These are phyloP conservation scores for Gallinago stenura DNA, from an alignment of 2,797 vertebrate genomes.

Conservation along the genomic window DNA sequence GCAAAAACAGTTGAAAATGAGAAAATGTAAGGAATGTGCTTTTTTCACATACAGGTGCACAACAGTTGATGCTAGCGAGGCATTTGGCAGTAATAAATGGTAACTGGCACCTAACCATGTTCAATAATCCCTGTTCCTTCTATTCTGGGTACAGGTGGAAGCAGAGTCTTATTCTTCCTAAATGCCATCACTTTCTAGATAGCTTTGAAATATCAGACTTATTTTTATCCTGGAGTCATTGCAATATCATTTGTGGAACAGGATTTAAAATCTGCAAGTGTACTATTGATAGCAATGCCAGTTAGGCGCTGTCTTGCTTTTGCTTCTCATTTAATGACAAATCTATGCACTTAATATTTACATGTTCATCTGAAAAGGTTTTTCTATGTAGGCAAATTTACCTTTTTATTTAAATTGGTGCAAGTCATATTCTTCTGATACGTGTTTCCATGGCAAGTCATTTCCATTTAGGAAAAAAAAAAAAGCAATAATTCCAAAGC, in stretches of 20 bases:
- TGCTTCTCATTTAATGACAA: not conserved
- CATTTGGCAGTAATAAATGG: not conserved
- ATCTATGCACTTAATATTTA: not conserved
- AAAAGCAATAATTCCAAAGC: not conserved
- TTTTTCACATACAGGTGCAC: not conserved
- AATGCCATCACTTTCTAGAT: not conserved
- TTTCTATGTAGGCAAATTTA: not conserved
- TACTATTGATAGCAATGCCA: not conserved
- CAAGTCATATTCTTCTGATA: not conserved
- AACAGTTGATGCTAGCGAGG: not conserved
- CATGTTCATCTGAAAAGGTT: not conserved
- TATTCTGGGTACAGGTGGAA: not conserved
- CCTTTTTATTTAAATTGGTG: not conserved
- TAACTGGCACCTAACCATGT: not conserved
- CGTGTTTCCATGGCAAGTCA: not conserved
- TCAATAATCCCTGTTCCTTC: not conserved
- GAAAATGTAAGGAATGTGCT: not conserved
- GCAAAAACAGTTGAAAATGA: constrained; percentile 10
- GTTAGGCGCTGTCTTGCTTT: not conserved
- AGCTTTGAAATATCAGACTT: not conserved
- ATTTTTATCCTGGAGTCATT: not conserved
- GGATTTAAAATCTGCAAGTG: not conserved
- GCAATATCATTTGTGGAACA: not conserved
- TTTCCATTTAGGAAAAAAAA: not conserved
- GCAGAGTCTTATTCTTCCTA: not conserved